Conservation (phyloP, 2,113 vertebrate species). For the Channa argus region DNA sequence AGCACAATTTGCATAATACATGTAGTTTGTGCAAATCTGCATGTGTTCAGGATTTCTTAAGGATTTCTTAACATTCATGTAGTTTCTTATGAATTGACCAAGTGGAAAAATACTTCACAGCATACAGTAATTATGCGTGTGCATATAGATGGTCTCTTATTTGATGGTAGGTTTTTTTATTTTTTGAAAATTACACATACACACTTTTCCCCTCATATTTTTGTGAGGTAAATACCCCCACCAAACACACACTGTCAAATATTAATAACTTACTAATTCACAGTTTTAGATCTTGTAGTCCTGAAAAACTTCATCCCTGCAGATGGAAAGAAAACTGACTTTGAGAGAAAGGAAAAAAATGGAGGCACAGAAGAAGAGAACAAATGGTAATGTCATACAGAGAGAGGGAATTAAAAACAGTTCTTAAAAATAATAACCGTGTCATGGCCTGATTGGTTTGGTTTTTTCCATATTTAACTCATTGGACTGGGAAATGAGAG, state of each 20-base stretch:
- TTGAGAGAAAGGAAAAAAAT: slow-evolving; percentile 19
- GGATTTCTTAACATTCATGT: background rate
- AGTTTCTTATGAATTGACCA: background rate
- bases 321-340: slow-evolving; percentile 49
- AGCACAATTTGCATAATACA: slow-evolving; percentile 51
- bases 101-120: background rate
- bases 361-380: slow-evolving; percentile 43
- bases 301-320: slow-evolving; percentile 46
- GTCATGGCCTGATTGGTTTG: slow-evolving; percentile 78
- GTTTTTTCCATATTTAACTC: slow-evolving; percentile 75
- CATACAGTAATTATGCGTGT: background rate
- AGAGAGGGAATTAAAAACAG: slow-evolving; percentile 46
- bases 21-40: slow-evolving; percentile 27
- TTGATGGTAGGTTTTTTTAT: slow-evolving; percentile 17
- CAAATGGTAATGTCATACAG: slow-evolving; percentile 41
- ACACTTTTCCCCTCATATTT: too few relatives aligned
- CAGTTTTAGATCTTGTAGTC: slow-evolving; percentile 52
- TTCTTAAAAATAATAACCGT: slow-evolving; percentile 79
- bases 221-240: background rate
- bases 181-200: slow-evolving; percentile 1
- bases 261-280: slow-evolving; percentile 68
- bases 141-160: slow-evolving; percentile 17
- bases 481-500: slow-evolving; percentile 80
- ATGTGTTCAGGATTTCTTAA: background rate
- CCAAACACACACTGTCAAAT: slow-evolving; percentile 54